phyloP scores from a whole-genome alignment of 1,140 invertebrate species.

The Lasaia peninsularis region DNA sequence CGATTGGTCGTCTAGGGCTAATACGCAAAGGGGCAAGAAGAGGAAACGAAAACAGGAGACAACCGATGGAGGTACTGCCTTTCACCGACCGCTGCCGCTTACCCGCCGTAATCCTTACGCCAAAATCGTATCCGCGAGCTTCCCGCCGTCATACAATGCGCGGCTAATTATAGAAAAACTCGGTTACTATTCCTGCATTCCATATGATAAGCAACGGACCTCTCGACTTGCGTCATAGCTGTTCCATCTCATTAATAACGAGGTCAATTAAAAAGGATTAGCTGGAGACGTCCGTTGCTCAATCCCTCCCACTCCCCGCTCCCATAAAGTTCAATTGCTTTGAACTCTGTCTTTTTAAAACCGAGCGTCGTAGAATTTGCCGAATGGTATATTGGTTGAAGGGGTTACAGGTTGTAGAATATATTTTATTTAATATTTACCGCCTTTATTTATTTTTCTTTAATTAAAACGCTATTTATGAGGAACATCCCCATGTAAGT shows the following conservation, averaged over 20 bases:
- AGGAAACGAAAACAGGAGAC: constrained; percentile 99
- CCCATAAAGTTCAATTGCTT: constrained; percentile 59
- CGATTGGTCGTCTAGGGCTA: constrained; percentile 98
- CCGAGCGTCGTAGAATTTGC: constrained; percentile 59
- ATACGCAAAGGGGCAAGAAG: constrained; percentile 98
- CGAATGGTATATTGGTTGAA: constrained; percentile 68
- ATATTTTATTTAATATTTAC: constrained; percentile 72
- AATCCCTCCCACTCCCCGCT: constrained; percentile 26
- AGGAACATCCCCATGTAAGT: constrained; percentile 52
- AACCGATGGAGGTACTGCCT: constrained; percentile 93
- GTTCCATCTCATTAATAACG: constrained; percentile 55
- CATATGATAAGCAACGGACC: constrained; percentile 40
- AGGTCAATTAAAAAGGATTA: constrained; percentile 71
- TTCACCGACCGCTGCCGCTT: constrained; percentile 50
- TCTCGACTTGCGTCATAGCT: constrained; percentile 35
- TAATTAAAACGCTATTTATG: constrained; percentile 61
- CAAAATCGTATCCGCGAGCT: constrained; percentile 10
- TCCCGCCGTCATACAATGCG: constrained; percentile 1
- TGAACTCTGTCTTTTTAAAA: constrained; percentile 54
- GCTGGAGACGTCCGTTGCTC: constrained; percentile 54
- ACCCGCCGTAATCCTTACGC: constrained; percentile 24
- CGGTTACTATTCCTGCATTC: constrained; percentile 34
- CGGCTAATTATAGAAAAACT: constrained; percentile 21
- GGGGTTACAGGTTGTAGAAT: constrained; percentile 74
- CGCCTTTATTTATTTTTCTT: constrained; percentile 72